phyloP scores from a whole-genome alignment of 2,888 invertebrate genomes.

The Rotaria socialis region DNA sequence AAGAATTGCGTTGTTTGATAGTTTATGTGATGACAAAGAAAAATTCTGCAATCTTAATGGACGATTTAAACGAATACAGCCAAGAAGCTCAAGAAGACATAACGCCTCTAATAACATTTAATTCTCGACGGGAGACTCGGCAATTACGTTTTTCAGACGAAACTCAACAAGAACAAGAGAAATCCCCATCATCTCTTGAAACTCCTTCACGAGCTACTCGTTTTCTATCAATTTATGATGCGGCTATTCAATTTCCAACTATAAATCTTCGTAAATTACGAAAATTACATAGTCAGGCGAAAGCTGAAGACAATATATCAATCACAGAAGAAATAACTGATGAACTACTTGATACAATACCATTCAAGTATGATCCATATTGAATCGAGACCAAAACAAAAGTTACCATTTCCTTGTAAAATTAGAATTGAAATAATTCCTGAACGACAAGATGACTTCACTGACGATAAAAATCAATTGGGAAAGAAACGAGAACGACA shows the following conservation, averaged over 20 bases:
- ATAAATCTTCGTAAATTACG: neutral
- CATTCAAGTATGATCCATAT: neutral
- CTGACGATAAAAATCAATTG: neutral
- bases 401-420: no score
- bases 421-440: conserved; percentile 7
- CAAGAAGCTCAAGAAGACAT: neutral
- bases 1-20: neutral
- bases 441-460: neutral
- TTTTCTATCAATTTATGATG: neutral
- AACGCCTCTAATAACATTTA: neutral
- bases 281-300: neutral
- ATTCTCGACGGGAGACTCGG: neutral
- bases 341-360: conserved; percentile 21
- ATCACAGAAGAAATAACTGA: neutral
- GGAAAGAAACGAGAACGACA: neutral
- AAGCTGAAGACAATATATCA: no score
- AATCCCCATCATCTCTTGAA: neutral
- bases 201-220: neutral
- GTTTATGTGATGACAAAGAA: neutral
- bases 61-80: neutral
- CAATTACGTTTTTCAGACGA: neutral
- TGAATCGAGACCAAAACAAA: neutral
- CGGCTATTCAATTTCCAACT: neutral
- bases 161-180: neutral
- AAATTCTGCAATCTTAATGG: neutral